A percentile compares a stretch with the other conserved stretches of the same genome.
These are phyloP conservation scores for Meliscaeva auricollis DNA, from an alignment of 2,888 invertebrate species.

Conservation along the genomic window DNA sequence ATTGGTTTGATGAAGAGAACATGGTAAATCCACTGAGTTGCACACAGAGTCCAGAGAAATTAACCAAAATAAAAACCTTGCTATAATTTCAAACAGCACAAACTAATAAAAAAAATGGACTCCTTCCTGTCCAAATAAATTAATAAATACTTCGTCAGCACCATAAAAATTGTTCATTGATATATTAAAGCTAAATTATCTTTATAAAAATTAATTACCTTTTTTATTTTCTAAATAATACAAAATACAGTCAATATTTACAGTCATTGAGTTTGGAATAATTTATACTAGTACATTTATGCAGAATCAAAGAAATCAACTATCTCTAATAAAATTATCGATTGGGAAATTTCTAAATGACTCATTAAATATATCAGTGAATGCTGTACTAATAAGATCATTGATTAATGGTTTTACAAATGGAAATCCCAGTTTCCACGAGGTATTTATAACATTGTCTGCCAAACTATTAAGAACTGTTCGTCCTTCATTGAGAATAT, in stretches of 20 bases:
- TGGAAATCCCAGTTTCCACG: constrained; percentile 92
- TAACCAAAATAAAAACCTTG: too few relatives aligned
- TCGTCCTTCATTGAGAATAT: constrained; percentile 87
- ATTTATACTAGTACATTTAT: constrained; percentile 26
- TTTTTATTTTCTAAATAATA: not conserved
- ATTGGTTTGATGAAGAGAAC: too few relatives aligned
- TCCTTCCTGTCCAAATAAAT: too few relatives aligned
- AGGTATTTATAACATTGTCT: constrained; percentile 91
- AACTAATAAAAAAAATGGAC: too few relatives aligned
- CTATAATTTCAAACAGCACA: too few relatives aligned
- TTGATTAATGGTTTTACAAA: constrained; percentile 91
- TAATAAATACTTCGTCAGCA: too few relatives aligned
- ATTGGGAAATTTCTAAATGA: constrained; percentile 91
- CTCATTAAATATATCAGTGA: constrained; percentile 92
- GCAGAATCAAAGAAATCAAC: constrained; percentile 14
- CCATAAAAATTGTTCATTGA: too few relatives aligned
- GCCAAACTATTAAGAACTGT: constrained; percentile 87
- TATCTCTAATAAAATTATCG: constrained; percentile 86
- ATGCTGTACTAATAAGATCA: constrained; percentile 92
- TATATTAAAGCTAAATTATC: too few relatives aligned
- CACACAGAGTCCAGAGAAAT: too few relatives aligned
- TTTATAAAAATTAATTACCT: too few relatives aligned
- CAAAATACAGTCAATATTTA: constrained; percentile 47
- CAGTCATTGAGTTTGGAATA: constrained; percentile 41
- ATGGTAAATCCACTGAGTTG: too few relatives aligned